Evolutionary conservation across 2,113 vertebrate genomes (phyloP).

Genomic region (Cygnus atratus): DNA sequence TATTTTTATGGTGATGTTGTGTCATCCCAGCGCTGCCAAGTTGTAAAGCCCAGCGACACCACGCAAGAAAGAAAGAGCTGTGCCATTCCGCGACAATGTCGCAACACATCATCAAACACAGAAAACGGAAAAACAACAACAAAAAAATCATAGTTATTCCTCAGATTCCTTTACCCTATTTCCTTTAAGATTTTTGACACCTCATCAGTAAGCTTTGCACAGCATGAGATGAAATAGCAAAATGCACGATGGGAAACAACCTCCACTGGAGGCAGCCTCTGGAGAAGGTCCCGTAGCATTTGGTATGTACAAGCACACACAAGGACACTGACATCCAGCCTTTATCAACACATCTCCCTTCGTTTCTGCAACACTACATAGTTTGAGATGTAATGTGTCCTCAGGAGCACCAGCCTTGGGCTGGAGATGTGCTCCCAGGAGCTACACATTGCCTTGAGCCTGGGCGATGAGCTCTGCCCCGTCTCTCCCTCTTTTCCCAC

Average conservation of each 20-base stretch:
- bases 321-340: neutral
- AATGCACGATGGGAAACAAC: neutral
- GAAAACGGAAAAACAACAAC: neutral
- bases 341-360: neutral
- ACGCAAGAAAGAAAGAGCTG: fast-evolving
- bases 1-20: neutral
- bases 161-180: neutral
- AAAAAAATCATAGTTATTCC: neutral
- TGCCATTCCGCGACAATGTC: neutral
- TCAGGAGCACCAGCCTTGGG: neutral
- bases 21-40: neutral
- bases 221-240: neutral
- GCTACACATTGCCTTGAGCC: neutral
- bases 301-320: neutral
- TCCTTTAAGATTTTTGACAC: neutral
- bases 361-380: neutral
- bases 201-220: neutral
- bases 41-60: neutral
- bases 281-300: neutral
- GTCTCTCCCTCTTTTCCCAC: neutral
- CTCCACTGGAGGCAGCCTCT: neutral
- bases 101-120: neutral
- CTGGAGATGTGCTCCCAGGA: neutral
- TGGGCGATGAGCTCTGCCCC: neutral
- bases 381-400: neutral